Evolutionary conservation across 2,888 invertebrate genomes (phyloP).

Genomic region (Eupsilia transversa): DNA sequence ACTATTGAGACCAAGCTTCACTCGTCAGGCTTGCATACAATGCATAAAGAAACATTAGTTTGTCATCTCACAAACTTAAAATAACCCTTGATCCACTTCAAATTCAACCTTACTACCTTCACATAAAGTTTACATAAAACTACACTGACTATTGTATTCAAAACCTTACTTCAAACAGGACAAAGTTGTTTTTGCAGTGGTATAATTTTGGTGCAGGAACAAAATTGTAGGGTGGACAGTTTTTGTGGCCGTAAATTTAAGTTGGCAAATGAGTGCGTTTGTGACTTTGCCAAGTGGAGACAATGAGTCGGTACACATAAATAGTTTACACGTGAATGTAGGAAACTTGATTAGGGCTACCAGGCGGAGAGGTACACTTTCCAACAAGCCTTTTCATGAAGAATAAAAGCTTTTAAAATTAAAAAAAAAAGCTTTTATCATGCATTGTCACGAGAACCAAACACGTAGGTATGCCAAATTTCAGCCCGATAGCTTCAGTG

Average conservation of each 20-base stretch:
- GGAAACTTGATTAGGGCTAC: conserved; percentile 55
- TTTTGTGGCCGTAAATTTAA: conserved; percentile 46
- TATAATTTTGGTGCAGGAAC: conserved; percentile 49
- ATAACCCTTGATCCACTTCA: conserved; percentile 17
- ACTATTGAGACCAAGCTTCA: conserved; percentile 63
- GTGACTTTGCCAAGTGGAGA: conserved; percentile 78
- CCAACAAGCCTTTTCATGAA: not conserved
- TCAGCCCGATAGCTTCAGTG: too few species aligned
- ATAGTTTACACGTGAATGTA: conserved; percentile 71
- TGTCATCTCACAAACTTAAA: conserved; percentile 57
- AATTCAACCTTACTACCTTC: conserved; percentile 47
- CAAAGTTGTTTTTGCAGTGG: conserved; percentile 45
- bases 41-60: conserved; percentile 72
- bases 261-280: conserved; percentile 65
- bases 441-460: too few species aligned
- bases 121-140: conserved; percentile 23
- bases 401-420: too few species aligned
- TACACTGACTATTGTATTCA: conserved; percentile 56
- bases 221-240: conserved; percentile 26
- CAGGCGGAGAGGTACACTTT: conserved; percentile 16
- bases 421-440: too few species aligned
- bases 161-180: conserved; percentile 66
- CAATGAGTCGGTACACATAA: conserved; percentile 76
- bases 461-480: too few species aligned
- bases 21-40: conserved; percentile 76